Evolutionary conservation across 2,797 vertebrate genomes (phyloP).

Genomic region (Sebastes miniatus): DNA sequence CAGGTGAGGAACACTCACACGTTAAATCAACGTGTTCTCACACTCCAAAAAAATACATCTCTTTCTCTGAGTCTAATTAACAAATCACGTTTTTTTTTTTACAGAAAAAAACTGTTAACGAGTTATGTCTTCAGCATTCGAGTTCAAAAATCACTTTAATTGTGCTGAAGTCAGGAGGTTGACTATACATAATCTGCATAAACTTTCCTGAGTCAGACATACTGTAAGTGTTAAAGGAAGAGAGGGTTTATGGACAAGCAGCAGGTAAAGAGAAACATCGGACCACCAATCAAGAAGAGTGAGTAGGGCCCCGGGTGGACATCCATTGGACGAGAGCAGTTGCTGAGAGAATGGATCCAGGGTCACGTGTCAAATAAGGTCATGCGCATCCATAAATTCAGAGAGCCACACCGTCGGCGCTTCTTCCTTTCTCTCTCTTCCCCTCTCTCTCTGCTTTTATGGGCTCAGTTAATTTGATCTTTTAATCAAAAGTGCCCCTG

Average conservation of each 20-base stretch:
- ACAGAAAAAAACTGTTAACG: conserved; percentile 32
- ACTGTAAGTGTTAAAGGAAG: conserved; percentile 15
- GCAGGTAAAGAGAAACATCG: conserved; percentile 21
- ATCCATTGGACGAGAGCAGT: conserved; percentile 58
- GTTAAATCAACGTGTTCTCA: conserved; percentile 48
- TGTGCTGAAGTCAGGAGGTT: conserved; percentile 6
- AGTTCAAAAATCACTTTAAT: conserved; percentile 5
- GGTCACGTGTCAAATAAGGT: conserved; percentile 59
- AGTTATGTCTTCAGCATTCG: conserved; percentile 32
- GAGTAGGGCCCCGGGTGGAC: conserved; percentile 36
- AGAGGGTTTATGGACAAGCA: conserved; percentile 30
- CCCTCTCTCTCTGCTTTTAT: conserved; percentile 70
- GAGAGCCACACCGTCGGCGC: conserved; percentile 43
- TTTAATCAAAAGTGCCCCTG: conserved; percentile 75
- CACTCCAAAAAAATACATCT: conserved; percentile 35
- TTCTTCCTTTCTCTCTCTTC: conserved; percentile 5
- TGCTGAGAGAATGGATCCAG: conserved; percentile 60
- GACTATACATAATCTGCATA: conserved; percentile 11
- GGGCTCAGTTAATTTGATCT: conserved; percentile 78
- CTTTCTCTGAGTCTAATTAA: conserved; percentile 25
- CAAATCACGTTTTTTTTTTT: not conserved
- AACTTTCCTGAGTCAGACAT: conserved; percentile 6
- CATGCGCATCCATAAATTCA: conserved; percentile 74
- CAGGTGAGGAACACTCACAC: conserved; percentile 54
- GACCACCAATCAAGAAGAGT: conserved; percentile 37